These are phyloP conservation scores for Ictidomys tridecemlineatus DNA, from an alignment of 2,113 vertebrate species.

Conservation along the genomic window DNA sequence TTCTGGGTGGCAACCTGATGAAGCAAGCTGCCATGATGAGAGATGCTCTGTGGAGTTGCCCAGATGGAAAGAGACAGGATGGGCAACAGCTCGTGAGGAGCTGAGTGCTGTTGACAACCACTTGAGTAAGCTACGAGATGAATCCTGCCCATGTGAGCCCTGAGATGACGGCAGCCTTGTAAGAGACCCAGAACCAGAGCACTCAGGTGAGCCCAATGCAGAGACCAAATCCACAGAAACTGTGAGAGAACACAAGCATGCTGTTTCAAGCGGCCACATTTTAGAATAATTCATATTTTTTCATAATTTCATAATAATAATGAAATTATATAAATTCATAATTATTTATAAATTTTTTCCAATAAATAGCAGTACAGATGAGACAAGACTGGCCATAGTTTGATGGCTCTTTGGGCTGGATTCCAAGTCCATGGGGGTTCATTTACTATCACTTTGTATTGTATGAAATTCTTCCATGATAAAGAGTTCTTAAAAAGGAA, in stretches of 20 bases:
- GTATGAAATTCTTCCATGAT: constrained; percentile 36
- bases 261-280: background rate
- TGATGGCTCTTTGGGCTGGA: background rate
- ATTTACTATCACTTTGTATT: background rate
- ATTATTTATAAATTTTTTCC: too few relatives aligned
- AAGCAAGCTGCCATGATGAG: background rate
- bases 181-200: background rate
- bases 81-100: background rate
- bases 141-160: background rate
- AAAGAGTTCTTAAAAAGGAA: constrained; percentile 21
- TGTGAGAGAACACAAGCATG: background rate
- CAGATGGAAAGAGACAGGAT: background rate
- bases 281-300: background rate
- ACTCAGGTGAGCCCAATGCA: background rate
- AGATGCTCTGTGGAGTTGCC: background rate
- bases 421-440: background rate
- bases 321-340: too few relatives aligned
- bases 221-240: background rate
- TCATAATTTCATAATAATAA: background rate
- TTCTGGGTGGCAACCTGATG: background rate
- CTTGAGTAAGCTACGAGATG: background rate
- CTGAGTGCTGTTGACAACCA: background rate
- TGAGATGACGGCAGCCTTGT: background rate
- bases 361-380: background rate
- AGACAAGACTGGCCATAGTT: background rate